These are phyloP conservation scores for Clusia tigrina DNA, from an alignment of 2,888 invertebrate genomes.

Conservation along the genomic window DNA sequence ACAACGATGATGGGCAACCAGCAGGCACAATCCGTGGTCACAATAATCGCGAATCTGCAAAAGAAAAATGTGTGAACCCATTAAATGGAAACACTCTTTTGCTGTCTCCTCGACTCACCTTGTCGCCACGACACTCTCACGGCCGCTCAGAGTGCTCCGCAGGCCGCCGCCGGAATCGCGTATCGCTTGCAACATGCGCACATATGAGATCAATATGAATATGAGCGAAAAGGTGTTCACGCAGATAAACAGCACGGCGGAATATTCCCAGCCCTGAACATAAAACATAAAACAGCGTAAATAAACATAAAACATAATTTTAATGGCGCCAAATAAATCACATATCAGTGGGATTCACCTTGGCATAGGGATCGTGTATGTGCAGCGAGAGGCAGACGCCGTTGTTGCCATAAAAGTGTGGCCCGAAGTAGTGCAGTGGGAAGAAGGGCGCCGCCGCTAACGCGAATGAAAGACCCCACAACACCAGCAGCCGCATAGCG, in stretches of 20 bases:
- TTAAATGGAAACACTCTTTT: not conserved
- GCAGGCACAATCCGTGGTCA: conserved; percentile 70
- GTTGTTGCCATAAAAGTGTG: conserved; percentile 69
- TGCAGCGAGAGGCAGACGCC: conserved; percentile 70
- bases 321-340: not conserved
- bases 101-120: conserved; percentile 49
- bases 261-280: conserved; percentile 71
- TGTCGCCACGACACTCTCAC: conserved; percentile 69
- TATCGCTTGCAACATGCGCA: conserved; percentile 69
- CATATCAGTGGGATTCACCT: conserved; percentile 52
- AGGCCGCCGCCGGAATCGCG: conserved; percentile 68
- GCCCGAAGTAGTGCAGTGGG: conserved; percentile 66
- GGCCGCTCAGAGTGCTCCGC: conserved; percentile 68
- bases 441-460: conserved; percentile 67
- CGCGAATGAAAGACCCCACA: conserved; percentile 67
- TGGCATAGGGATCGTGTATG: conserved; percentile 70
- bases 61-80: not conserved
- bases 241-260: conserved; percentile 68
- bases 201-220: conserved; percentile 69
- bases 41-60: conserved; percentile 67
- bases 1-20: conserved; percentile 71
- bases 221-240: conserved; percentile 68
- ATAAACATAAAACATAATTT: not conserved
- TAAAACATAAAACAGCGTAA: conserved; percentile 8
- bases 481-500: conserved; percentile 63